These are phyloP conservation scores for Etheostoma perlongum DNA, from an alignment of 2,797 vertebrate genomes.

Conservation along the genomic window DNA sequence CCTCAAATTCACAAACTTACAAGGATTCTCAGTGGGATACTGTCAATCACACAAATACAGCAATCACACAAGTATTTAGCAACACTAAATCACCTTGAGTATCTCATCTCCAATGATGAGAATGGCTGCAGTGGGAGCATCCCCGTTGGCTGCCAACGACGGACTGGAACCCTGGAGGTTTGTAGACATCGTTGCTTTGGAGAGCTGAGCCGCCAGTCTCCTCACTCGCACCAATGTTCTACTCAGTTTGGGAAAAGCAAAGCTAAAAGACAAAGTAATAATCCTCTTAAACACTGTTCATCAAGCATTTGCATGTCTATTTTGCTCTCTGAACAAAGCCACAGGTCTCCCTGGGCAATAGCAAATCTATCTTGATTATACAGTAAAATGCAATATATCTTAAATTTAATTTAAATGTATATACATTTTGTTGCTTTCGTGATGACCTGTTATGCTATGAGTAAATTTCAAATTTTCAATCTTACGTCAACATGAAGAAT, in stretches of 20 bases:
- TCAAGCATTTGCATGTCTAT: neutral
- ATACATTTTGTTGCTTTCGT: neutral
- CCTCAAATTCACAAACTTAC: constrained; percentile 18
- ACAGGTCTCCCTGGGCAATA: neutral
- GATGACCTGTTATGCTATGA: neutral
- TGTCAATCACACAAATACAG: constrained; percentile 8
- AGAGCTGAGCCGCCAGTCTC: constrained; percentile 80
- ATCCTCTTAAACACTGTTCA: neutral
- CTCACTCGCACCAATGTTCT: constrained; percentile 78
- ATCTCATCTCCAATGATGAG: constrained; percentile 97
- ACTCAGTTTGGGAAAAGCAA: constrained; percentile 69
- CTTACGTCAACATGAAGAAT: constrained; percentile 77
- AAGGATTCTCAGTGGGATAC: constrained; percentile 20
- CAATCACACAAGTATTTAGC: neutral
- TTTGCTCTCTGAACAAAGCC: neutral
- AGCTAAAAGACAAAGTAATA: constrained; percentile 46
- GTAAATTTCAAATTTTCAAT: neutral
- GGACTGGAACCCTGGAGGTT: constrained; percentile 47
- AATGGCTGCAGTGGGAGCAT: constrained; percentile 90
- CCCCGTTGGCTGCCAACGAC: constrained; percentile 46
- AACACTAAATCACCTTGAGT: constrained; percentile 88
- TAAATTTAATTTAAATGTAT: neutral
- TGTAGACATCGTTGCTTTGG: constrained; percentile 78
- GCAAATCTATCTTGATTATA: neutral
- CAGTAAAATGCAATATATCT: neutral